These are phyloP conservation scores for Lacerta agilis DNA, from an alignment of 2,797 vertebrate genomes.

Conservation along the genomic window DNA sequence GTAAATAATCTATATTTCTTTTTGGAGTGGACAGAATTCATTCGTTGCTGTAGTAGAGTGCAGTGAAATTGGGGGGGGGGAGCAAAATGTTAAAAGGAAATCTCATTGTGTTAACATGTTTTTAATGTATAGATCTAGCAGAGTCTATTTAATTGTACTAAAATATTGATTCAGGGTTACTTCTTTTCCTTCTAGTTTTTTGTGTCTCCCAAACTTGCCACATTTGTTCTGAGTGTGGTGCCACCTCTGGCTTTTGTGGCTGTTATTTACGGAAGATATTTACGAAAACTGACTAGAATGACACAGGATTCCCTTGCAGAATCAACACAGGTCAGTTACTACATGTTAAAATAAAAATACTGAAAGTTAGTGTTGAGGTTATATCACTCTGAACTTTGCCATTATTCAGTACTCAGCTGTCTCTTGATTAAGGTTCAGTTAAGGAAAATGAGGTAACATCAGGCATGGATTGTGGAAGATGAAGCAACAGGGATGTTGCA, in stretches of 20 bases:
- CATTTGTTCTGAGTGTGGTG: slow-evolving; percentile 91
- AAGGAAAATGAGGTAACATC: not conserved
- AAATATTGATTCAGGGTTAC: not conserved
- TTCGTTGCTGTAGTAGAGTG: not conserved
- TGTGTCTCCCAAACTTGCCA: slow-evolving; percentile 90
- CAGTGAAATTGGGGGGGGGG: slow-evolving; percentile 18
- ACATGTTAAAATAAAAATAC: not conserved
- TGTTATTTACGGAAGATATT: slow-evolving; percentile 90
- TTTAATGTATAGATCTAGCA: slow-evolving; percentile 10
- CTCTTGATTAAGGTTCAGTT: not conserved
- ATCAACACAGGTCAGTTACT: slow-evolving; percentile 88
- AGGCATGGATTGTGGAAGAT: not conserved
- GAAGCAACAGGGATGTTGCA: not conserved
- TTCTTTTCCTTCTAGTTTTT: slow-evolving; percentile 85
- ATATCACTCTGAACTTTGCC: not conserved
- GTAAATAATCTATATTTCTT: not conserved
- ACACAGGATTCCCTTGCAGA: slow-evolving; percentile 96
- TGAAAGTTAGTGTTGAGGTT: not conserved
- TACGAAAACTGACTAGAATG: slow-evolving; percentile 89
- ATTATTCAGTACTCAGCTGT: not conserved
- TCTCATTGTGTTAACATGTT: not conserved
- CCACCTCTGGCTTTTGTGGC: slow-evolving; percentile 89
- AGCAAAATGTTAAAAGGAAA: not conserved
- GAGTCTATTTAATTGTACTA: slow-evolving; percentile 1
- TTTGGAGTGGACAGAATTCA: not conserved